Percentiles rank a stretch among this genome's conserved stretches.
Conservation (phyloP, 2,113 vertebrate genomes). For the Suricata suricatta region DNA sequence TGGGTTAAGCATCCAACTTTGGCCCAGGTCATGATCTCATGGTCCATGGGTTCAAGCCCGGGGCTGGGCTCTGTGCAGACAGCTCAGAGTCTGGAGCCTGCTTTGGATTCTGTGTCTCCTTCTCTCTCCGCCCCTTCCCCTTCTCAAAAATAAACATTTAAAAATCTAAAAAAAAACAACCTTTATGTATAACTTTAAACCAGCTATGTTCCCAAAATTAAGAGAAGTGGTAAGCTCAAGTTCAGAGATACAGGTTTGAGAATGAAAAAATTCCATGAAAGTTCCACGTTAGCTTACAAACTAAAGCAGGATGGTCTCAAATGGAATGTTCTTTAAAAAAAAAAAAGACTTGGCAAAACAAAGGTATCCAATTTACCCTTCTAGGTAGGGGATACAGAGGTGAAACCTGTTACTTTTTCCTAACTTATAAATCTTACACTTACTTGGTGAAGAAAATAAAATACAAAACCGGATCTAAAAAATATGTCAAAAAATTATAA, state of each 20-base stretch:
- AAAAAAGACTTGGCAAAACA: neutral
- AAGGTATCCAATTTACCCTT: neutral
- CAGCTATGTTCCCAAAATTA: neutral
- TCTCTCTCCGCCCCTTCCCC: too few relatives aligned
- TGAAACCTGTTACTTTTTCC: neutral
- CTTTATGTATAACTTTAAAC: neutral
- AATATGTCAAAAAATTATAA: neutral
- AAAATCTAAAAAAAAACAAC: neutral
- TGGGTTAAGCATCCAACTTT: too few relatives aligned
- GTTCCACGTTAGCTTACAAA: neutral
- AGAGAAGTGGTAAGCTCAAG: neutral
- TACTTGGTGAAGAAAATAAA: neutral
- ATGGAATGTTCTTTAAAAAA: neutral
- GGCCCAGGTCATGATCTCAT: too few relatives aligned
- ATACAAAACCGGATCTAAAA: neutral
- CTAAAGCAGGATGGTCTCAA: neutral
- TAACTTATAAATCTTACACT: neutral
- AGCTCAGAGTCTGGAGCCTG: too few relatives aligned
- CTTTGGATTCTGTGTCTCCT: too few relatives aligned
- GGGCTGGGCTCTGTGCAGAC: too few relatives aligned
- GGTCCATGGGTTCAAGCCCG: too few relatives aligned
- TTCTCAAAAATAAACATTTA: too few relatives aligned
- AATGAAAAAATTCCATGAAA: neutral
- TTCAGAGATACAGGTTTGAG: neutral
- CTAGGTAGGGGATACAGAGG: neutral